A percentile compares a stretch with the other conserved stretches of the same genome.
phyloP scores from a whole-genome alignment of 2,888 invertebrate genomes.

The Conchocele bisecta region DNA sequence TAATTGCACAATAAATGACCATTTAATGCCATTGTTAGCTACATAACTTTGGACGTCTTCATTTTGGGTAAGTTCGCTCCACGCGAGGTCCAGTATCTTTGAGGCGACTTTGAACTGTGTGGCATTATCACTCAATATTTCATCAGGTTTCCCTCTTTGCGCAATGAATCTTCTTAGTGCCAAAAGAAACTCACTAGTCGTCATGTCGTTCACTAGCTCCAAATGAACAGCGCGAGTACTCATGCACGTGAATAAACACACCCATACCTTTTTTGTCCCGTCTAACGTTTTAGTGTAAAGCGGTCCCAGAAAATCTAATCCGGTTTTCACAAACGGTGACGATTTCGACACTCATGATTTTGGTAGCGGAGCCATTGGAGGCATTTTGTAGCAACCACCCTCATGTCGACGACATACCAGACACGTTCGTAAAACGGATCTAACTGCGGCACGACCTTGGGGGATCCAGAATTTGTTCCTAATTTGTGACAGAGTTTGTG shows the following conservation, averaged over 20 bases:
- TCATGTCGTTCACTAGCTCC: constrained; percentile 6
- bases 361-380: constrained; percentile 21
- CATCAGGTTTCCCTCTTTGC: not conserved
- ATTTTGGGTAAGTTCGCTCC: not conserved
- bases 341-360: constrained; percentile 1
- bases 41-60: constrained; percentile 1
- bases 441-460: constrained; percentile 24
- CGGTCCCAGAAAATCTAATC: constrained; percentile 13
- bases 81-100: not conserved
- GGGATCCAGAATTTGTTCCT: constrained; percentile 31
- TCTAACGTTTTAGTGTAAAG: not conserved
- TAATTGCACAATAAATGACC: constrained; percentile 5
- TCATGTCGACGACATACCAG: constrained; percentile 18
- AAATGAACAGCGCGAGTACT: constrained; percentile 7
- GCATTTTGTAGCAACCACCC: constrained; percentile 8
- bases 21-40: not conserved
- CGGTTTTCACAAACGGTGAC: constrained; percentile 1
- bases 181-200: not conserved
- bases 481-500: constrained; percentile 31
- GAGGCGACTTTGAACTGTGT: not conserved
- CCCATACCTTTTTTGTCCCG: not conserved
- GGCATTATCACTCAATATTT: not conserved
- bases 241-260: constrained; percentile 12
- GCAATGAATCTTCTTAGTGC: constrained; percentile 11
- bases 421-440: constrained; percentile 17